Evolutionary conservation across 2,888 invertebrate genomes (phyloP).

Genomic region (Linyphia triangularis): DNA sequence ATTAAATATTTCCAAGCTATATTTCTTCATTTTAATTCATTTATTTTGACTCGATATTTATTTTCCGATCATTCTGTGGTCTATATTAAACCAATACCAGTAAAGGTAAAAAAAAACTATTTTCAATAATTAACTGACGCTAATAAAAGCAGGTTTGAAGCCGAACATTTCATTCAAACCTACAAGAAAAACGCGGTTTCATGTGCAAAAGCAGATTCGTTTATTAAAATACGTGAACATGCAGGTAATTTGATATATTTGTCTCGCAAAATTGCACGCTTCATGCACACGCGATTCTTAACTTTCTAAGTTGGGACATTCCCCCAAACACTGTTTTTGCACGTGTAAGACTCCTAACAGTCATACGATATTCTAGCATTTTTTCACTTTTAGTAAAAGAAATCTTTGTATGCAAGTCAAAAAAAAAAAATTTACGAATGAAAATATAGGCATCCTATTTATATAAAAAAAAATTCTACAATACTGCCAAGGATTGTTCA

Average conservation of each 20-base stretch:
- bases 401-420: neutral
- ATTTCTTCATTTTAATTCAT: too few relatives aligned
- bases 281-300: neutral
- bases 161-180: neutral
- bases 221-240: neutral
- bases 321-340: neutral
- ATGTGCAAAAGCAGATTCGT: neutral
- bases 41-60: too few relatives aligned
- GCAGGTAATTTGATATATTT: constrained; percentile 22
- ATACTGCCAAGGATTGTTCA: too few relatives aligned
- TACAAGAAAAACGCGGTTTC: neutral
- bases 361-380: neutral
- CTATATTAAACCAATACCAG: too few relatives aligned
- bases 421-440: neutral
- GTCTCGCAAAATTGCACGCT: constrained; percentile 5
- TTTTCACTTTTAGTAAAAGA: constrained; percentile 4
- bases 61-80: too few relatives aligned
- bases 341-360: constrained; percentile 14
- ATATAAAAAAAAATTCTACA: neutral
- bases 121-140: too few relatives aligned
- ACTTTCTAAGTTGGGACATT: constrained; percentile 31
- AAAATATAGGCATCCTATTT: neutral
- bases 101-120: too few relatives aligned
- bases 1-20: too few relatives aligned
- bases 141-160: too few relatives aligned